Conservation (phyloP, 2,113 vertebrate species). For the Erpornis zantholeuca region DNA sequence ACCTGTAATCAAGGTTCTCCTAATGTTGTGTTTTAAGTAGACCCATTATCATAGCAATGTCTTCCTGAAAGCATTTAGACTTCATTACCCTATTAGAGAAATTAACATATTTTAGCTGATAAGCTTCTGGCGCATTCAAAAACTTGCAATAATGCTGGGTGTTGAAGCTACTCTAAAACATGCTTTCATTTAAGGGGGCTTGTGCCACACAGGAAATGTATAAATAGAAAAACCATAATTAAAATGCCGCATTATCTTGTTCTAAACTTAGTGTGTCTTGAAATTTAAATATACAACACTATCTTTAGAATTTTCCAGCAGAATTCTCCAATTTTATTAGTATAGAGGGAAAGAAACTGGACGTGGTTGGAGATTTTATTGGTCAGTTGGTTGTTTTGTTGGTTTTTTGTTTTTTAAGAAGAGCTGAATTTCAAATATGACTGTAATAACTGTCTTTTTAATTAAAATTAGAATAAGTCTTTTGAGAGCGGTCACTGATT, state of each 20-base stretch:
- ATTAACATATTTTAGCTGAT: conserved; percentile 72
- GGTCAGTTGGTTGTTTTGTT: neutral
- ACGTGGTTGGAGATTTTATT: neutral
- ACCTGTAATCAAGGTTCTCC: conserved; percentile 67
- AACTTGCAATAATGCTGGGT: neutral
- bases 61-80: conserved; percentile 69
- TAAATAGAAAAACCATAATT: conserved; percentile 53
- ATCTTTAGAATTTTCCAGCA: conserved; percentile 5
- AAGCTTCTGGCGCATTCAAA: conserved; percentile 51
- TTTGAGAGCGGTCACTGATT: neutral
- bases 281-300: conserved; percentile 43
- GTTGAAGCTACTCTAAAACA: conserved; percentile 20
- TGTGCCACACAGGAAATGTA: conserved; percentile 37
- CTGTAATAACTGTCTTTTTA: neutral
- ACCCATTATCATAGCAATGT: conserved; percentile 63
- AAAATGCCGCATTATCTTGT: conserved; percentile 39
- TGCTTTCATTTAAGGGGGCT: conserved; percentile 50
- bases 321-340: neutral
- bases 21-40: conserved; percentile 68
- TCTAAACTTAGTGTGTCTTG: conserved; percentile 39
- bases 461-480: neutral
- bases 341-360: neutral
- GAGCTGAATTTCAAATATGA: neutral
- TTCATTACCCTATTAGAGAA: conserved; percentile 71
- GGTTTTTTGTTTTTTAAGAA: neutral